These are phyloP conservation scores for Liasis olivaceus DNA, from an alignment of 2,797 vertebrate species.

Conservation along the genomic window DNA sequence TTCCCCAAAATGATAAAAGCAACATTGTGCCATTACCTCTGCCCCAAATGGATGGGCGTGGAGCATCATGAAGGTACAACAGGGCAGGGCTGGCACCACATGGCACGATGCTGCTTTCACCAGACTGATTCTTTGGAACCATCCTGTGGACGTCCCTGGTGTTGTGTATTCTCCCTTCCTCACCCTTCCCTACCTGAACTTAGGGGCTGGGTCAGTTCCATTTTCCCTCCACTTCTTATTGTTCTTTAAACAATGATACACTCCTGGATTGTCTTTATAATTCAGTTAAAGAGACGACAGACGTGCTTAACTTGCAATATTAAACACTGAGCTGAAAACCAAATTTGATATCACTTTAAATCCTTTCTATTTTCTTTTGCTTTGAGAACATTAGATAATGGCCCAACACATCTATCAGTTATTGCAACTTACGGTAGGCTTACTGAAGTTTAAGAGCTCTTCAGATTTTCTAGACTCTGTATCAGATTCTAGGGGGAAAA, in stretches of 20 bases:
- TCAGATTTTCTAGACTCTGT: slow-evolving; percentile 71
- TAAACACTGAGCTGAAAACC: not conserved
- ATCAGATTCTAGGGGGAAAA: slow-evolving; percentile 72
- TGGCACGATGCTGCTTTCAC: not conserved
- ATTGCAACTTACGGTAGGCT: slow-evolving; percentile 80
- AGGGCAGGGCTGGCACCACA: not conserved
- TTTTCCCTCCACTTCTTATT: not conserved
- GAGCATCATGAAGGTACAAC: not conserved
- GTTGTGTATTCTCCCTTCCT: not conserved
- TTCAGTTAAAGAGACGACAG: not conserved
- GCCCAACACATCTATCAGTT: slow-evolving; percentile 33
- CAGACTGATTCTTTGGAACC: not conserved
- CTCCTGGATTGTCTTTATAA: not conserved
- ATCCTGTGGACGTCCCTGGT: not conserved
- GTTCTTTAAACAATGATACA: not conserved
- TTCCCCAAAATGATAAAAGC: not conserved
- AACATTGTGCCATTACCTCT: not conserved
- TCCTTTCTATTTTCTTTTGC: not conserved
- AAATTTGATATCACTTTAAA: not conserved
- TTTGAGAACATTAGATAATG: not conserved
- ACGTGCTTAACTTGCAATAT: not conserved
- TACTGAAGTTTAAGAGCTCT: slow-evolving; percentile 72
- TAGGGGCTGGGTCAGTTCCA: not conserved
- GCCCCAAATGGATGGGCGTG: not conserved
- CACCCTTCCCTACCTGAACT: not conserved